Evolutionary conservation across 2,888 invertebrate species (phyloP).

Genomic region (Ectemnius continuus): DNA sequence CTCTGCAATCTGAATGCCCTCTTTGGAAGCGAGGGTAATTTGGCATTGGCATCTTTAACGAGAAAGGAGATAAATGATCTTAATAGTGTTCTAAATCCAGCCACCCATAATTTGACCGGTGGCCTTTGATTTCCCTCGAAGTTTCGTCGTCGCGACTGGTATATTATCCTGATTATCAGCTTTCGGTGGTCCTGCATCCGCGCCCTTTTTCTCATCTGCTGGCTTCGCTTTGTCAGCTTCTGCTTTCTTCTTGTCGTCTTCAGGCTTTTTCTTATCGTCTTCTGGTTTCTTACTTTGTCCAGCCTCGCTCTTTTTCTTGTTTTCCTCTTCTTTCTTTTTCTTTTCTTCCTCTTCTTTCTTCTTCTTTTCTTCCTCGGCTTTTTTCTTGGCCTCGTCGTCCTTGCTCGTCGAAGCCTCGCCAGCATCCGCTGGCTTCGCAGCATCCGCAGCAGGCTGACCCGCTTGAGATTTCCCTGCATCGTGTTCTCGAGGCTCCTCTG

Average conservation of each 20-base stretch:
- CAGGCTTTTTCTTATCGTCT: slow-evolving; percentile 41
- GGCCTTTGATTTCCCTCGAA: slow-evolving; percentile 84
- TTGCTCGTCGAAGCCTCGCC: background rate
- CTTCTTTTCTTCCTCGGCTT: slow-evolving; percentile 28
- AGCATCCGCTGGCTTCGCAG: slow-evolving; percentile 17
- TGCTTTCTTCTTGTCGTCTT: slow-evolving; percentile 53
- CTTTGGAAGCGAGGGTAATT: background rate
- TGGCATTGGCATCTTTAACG: background rate
- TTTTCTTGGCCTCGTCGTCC: slow-evolving; percentile 20
- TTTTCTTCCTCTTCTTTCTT: slow-evolving; percentile 33
- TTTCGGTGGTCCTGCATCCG: slow-evolving; percentile 43
- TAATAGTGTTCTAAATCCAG: slow-evolving; percentile 82
- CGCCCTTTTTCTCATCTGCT: background rate
- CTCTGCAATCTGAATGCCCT: background rate
- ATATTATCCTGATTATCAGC: slow-evolving; percentile 58
- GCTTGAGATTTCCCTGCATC: slow-evolving; percentile 67
- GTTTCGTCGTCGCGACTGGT: slow-evolving; percentile 78
- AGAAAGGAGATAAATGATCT: background rate
- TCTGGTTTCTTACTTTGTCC: slow-evolving; percentile 53
- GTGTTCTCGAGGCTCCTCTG: slow-evolving; percentile 81
- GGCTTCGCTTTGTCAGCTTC: background rate
- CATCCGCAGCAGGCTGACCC: slow-evolving; percentile 74
- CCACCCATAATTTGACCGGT: slow-evolving; percentile 87
- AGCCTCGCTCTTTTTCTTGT: slow-evolving; percentile 33
- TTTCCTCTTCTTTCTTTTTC: slow-evolving; percentile 57